Conservation (phyloP, 2,888 invertebrate species). For the Asteroscopus sphinx region DNA sequence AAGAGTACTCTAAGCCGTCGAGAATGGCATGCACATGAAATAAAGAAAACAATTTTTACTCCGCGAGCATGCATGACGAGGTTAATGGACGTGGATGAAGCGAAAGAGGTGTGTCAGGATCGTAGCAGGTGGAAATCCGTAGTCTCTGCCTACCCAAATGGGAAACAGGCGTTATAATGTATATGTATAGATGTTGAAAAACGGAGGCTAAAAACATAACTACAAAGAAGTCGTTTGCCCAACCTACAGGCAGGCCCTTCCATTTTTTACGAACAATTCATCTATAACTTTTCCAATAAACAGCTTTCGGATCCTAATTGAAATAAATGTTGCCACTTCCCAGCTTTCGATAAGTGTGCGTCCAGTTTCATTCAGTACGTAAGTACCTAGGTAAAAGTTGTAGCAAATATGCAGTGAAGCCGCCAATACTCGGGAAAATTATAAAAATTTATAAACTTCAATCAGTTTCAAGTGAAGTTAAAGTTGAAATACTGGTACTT, state of each 20-base stretch:
- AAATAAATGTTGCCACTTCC: conserved; percentile 19
- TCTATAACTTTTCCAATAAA: conserved; percentile 39
- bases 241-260: background rate
- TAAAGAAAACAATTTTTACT: no score
- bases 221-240: background rate
- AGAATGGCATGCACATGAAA: no score
- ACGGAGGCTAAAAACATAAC: background rate
- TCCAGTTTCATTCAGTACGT: background rate
- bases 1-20: no score
- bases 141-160: no score
- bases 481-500: background rate
- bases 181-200: background rate
- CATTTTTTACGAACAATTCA: conserved; percentile 3
- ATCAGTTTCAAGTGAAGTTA: background rate
- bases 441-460: background rate
- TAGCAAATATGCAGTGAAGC: conserved; percentile 1
- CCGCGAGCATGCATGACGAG: no score
- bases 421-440: background rate
- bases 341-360: conserved; percentile 1
- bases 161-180: no score
- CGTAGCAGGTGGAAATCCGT: no score
- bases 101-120: no score
- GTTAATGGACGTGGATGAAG: no score
- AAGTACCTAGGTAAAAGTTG: conserved; percentile 4
- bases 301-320: conserved; percentile 16